Conservation (phyloP, 2,888 invertebrate genomes). For the Perizoma affinitatum region DNA sequence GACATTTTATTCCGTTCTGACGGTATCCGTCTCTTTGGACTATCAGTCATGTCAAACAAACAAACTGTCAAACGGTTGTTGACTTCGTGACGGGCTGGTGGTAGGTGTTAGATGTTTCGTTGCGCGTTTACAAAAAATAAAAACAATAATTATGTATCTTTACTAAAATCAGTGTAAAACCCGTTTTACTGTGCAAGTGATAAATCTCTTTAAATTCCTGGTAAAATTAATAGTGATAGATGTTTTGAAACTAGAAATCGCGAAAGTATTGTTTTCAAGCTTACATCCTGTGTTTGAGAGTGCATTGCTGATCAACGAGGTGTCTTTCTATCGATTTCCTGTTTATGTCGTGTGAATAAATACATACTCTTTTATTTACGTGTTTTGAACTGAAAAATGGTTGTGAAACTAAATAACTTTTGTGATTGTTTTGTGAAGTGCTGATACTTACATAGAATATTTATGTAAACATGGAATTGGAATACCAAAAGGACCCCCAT, state of each 20-base stretch:
- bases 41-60: constrained; percentile 1
- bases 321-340: constrained; percentile 42
- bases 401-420: too few relatives aligned
- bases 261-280: constrained; percentile 53
- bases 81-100: constrained; percentile 50
- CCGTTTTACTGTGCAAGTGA: constrained; percentile 5
- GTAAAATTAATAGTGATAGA: neutral
- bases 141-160: constrained; percentile 5
- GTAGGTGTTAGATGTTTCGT: constrained; percentile 11
- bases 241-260: neutral
- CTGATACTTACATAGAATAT: too few relatives aligned
- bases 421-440: neutral
- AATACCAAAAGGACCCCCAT: neutral
- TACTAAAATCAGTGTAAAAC: constrained; percentile 1
- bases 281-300: constrained; percentile 55
- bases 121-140: constrained; percentile 7
- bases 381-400: neutral
- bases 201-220: neutral
- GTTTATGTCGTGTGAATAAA: constrained; percentile 33
- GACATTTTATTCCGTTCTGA: too few relatives aligned
- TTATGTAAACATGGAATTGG: constrained; percentile 11
- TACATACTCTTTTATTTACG: constrained; percentile 8
- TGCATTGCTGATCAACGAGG: constrained; percentile 40
- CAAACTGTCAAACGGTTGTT: constrained; percentile 77
- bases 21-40: too few relatives aligned